phyloP scores from a whole-genome alignment of 1,140 invertebrate genomes.

The Temnothorax nylanderi region DNA sequence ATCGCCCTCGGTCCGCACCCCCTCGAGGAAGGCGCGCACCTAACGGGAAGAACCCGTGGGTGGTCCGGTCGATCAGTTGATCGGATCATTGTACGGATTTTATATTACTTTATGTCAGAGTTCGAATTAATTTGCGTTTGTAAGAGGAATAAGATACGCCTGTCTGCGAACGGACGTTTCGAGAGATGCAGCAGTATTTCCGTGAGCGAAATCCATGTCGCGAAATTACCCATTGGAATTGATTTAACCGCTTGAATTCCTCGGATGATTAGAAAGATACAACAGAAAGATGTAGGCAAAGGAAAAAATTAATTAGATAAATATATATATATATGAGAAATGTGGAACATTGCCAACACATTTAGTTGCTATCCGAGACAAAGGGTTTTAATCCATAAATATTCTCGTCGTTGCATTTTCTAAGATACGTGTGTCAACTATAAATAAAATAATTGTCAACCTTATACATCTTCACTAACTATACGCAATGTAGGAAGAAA shows the following conservation, averaged over 20 bases:
- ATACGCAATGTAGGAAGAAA: not conserved
- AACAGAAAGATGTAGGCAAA: not conserved
- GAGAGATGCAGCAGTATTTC: not conserved
- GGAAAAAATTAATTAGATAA: not conserved
- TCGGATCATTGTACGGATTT: constrained; percentile 28
- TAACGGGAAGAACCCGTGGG: constrained; percentile 4
- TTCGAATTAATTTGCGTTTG: constrained; percentile 34
- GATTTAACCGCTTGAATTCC: not conserved
- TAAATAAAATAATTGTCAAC: not conserved
- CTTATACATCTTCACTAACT: not conserved
- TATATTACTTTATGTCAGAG: constrained; percentile 46
- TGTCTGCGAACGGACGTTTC: not conserved
- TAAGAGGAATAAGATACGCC: not conserved
- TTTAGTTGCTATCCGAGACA: not conserved
- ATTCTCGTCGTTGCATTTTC: not conserved
- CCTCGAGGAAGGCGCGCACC: not conserved
- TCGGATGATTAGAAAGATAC: not conserved
- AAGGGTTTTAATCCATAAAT: not conserved
- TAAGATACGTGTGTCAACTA: not conserved
- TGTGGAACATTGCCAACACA: not conserved
- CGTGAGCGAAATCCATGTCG: not conserved
- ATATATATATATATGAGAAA: not conserved
- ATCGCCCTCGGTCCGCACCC: not conserved
- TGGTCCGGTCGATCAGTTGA: not conserved
- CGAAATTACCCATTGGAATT: not conserved